phyloP scores from a whole-genome alignment of 2,888 invertebrate species.

The Aleiodes leptofemur region DNA sequence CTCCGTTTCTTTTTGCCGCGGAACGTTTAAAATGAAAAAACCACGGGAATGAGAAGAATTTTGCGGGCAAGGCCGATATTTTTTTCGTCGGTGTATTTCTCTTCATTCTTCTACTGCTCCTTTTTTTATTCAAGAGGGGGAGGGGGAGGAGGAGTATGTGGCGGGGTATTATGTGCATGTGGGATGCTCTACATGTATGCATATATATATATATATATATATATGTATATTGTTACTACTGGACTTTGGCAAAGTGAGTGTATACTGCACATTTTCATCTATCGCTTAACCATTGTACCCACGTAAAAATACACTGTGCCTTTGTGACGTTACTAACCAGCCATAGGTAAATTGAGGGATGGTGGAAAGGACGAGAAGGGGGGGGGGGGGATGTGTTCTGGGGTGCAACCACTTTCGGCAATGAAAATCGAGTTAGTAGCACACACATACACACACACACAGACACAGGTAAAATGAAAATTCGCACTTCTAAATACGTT shows the following conservation, averaged over 20 bases:
- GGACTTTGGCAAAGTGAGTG: conserved; percentile 15
- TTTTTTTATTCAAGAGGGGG: neutral
- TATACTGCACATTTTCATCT: conserved; percentile 37
- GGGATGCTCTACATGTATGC: neutral
- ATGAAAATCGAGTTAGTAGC: conserved; percentile 58
- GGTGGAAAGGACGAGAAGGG: conserved; percentile 24
- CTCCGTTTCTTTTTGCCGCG: conserved; percentile 5
- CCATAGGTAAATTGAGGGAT: conserved; percentile 54
- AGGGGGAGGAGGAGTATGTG: too few species aligned
- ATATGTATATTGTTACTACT: neutral
- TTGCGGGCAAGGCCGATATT: conserved; percentile 26
- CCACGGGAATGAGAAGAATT: conserved; percentile 43
- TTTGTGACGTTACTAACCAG: conserved; percentile 55
- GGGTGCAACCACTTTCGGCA: conserved; percentile 58
- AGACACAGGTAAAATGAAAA: too few species aligned
- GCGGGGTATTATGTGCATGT: neutral
- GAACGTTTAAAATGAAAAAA: conserved; percentile 36
- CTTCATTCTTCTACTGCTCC: neutral
- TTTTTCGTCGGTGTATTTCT: conserved; percentile 8
- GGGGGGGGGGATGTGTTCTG: neutral
- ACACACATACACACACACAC: neutral
- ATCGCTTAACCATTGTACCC: conserved; percentile 44
- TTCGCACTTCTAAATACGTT: conserved; percentile 14
- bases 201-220: conserved; percentile 25
- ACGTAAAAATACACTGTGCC: conserved; percentile 57